Evolutionary conservation across 2,888 invertebrate genomes (phyloP).

Genomic region (Osedax fenrisi): DNA sequence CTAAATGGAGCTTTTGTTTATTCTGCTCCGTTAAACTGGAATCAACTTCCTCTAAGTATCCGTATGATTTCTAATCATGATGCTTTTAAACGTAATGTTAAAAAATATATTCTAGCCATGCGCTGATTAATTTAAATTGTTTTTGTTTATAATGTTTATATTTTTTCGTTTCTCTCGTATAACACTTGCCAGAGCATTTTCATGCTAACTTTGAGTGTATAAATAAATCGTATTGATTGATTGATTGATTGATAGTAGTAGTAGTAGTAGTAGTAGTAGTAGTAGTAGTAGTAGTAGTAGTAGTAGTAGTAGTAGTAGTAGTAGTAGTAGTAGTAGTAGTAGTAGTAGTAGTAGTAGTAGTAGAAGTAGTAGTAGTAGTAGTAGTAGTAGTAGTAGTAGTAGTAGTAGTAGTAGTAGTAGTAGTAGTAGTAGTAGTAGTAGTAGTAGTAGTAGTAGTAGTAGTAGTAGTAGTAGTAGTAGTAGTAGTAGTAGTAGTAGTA

Average conservation of each 20-base stretch:
- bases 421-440: not conserved
- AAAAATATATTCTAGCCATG: no score
- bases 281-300: not conserved
- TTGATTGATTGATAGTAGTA: not conserved
- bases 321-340: not conserved
- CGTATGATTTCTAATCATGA: no score
- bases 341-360: not conserved
- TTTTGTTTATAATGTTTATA: no score
- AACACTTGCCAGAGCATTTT: no score
- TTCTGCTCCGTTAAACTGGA: no score
- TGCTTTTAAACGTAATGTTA: no score
- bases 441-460: not conserved
- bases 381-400: not conserved
- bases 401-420: not conserved
- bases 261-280: not conserved
- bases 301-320: not conserved
- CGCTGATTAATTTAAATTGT: no score
- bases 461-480: not conserved
- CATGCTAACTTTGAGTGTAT: no score
- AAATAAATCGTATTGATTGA: no score
- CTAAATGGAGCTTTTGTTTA: no score
- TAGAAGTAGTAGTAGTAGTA: not conserved
- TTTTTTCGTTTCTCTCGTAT: no score
- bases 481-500: not conserved
- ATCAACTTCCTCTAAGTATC: no score